Evolutionary conservation across 2,888 invertebrate genomes (phyloP), one percentile per base, ranked within the genome.

Genomic region (Mythimna loreyi): DNA sequence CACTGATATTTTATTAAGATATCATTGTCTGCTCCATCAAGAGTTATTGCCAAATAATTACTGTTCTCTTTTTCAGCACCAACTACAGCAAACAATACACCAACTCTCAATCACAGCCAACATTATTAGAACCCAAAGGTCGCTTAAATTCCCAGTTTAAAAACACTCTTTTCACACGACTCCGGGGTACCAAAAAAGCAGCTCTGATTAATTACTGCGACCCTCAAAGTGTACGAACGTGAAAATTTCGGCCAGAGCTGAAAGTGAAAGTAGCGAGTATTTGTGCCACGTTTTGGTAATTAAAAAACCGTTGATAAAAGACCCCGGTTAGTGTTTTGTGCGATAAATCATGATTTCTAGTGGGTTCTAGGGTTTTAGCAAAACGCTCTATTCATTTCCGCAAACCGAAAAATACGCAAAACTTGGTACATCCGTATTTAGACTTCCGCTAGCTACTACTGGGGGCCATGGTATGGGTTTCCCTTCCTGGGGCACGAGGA

Each of bases 121-220:
- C 63, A 47, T 74, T 71, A 80, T 72, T 72, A 74, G 36, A 59
- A 61, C 21, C 16, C 43, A 13, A n/a, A 28, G 28, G 40, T 19
- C 33, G 40, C 21, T 4, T 28, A 64, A 80, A 67, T 56, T 30
- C n/a, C 50, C 57, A 52, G 53, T 64, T 70, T 58, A 67, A 80
- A 74, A 81, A 78, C 64, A 78, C 63, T 70, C 56, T 66, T 61
- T 81, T 70, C 75, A 67, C 67, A 45, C 66, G n/a, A 79, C 52
- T 33, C n/a, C 13, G 36, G 52, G n/a, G 52, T 62, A 40, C 62
- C 63, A 66, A 70, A 80, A 79, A 80, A 53, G 62, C 75, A 53
- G 60, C 60, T 49, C 55, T 70, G 76, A 78, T 71, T 80, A 80
- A 78, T 78, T 75, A 80, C 80, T 64, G 62, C 40, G 53, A n/a